A percentile compares a stretch with the other conserved stretches of the same genome.
These are phyloP conservation scores for Equus quagga DNA, from an alignment of 2,113 vertebrate genomes.

Conservation along the genomic window DNA sequence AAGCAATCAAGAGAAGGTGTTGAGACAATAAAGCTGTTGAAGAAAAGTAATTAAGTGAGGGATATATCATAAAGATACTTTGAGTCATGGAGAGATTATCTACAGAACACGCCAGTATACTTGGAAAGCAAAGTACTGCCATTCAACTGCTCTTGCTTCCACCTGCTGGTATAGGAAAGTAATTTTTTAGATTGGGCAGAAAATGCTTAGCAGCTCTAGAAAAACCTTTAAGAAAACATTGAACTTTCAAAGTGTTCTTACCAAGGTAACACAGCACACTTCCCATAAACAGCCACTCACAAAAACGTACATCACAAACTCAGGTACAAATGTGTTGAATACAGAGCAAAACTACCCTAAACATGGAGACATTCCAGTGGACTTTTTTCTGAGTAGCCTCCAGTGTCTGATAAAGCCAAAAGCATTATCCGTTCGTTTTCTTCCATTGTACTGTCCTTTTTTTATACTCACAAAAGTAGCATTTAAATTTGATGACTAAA, in stretches of 20 bases:
- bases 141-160: slow-evolving; percentile 74
- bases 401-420: neutral
- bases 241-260: slow-evolving; percentile 29
- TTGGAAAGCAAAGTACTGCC: neutral
- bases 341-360: neutral
- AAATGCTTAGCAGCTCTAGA: neutral
- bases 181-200: slow-evolving; percentile 55
- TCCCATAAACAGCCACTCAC: neutral
- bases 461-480: neutral
- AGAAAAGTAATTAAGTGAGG: neutral
- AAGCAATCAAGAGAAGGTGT: neutral
- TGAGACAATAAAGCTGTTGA: neutral
- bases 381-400: slow-evolving; percentile 4
- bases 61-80: neutral
- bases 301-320: neutral
- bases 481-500: slow-evolving; percentile 1
- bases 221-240: neutral
- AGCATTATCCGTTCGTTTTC: neutral
- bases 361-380: neutral
- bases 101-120: neutral
- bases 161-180: slow-evolving; percentile 74
- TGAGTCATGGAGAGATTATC: neutral
- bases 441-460: neutral
- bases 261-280: neutral
- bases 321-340: neutral